Conservation (phyloP, 2,888 invertebrate species). For the Aethes cnicana region DNA sequence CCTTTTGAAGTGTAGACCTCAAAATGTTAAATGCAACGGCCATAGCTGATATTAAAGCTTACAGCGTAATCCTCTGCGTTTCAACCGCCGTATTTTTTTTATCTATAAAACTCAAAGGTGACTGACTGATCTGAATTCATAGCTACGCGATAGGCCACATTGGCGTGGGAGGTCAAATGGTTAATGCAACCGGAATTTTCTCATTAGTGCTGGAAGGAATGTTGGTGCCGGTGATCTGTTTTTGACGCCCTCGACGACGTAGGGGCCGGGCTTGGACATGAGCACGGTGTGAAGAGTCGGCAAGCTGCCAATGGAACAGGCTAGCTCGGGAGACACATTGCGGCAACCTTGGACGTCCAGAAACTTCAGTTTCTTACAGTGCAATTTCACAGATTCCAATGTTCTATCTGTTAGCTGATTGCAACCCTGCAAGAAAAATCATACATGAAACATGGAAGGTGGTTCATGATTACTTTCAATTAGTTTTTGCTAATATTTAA, state of each 20-base stretch:
- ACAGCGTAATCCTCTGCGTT: no score
- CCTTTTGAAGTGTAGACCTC: no score
- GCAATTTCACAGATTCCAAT: slow-evolving; percentile 70
- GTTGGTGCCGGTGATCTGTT: slow-evolving; percentile 62
- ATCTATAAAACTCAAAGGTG: no score
- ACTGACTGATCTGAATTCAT: no score
- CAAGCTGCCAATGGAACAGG: slow-evolving; percentile 62
- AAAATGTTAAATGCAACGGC: no score
- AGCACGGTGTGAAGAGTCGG: slow-evolving; percentile 71
- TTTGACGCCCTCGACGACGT: slow-evolving; percentile 66
- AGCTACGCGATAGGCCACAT: no score
- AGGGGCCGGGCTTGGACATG: slow-evolving; percentile 74
- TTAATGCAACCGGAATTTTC: slow-evolving; percentile 65
- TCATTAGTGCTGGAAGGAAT: slow-evolving; percentile 67
- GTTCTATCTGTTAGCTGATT: slow-evolving; percentile 83
- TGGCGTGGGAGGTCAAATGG: no score
- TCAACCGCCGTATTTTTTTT: no score
- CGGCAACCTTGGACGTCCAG: slow-evolving; percentile 83
- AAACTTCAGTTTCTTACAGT: slow-evolving; percentile 79
- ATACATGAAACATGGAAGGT: slow-evolving; percentile 5
- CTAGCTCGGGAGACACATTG: slow-evolving; percentile 71
- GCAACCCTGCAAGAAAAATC: slow-evolving; percentile 76
- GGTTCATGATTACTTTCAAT: no score
- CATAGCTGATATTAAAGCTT: no score
- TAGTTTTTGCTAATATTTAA: no score